A percentile compares a stretch with the other conserved stretches of the same genome.
Evolutionary conservation across 2,113 vertebrate species (phyloP).

Genomic region (Antechinus flavipes): DNA sequence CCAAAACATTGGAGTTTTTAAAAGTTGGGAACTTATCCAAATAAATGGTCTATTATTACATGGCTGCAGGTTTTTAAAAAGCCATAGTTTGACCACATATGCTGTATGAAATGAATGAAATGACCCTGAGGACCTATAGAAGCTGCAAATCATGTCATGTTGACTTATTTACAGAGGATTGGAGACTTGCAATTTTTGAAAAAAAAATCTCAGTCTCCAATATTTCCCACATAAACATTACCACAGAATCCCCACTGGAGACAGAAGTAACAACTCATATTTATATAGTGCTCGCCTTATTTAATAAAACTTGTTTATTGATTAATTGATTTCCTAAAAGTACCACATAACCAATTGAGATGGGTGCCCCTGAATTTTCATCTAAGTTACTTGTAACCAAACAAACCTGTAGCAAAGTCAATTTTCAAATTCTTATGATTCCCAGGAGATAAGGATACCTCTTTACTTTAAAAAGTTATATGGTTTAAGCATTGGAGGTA

Average conservation of each 20-base stretch:
- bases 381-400: not conserved
- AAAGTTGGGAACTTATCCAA: slow-evolving; percentile 53
- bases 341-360: not conserved
- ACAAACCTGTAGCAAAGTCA: not conserved
- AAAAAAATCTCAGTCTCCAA: slow-evolving; percentile 5
- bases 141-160: slow-evolving; percentile 77
- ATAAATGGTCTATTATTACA: slow-evolving; percentile 57
- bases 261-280: not conserved
- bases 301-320: not conserved
- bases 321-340: not conserved
- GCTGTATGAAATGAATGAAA: slow-evolving; percentile 72
- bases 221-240: slow-evolving; percentile 30
- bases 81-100: slow-evolving; percentile 67
- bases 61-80: slow-evolving; percentile 63
- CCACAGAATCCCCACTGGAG: slow-evolving; percentile 16
- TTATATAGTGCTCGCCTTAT: not conserved
- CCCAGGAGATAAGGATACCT: not conserved
- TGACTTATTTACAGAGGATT: slow-evolving; percentile 77
- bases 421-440: not conserved
- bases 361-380: not conserved
- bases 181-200: slow-evolving; percentile 74
- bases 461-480: not conserved
- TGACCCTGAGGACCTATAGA: slow-evolving; percentile 75
- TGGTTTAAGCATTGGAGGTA: slow-evolving; percentile 30
- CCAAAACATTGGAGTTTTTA: not conserved